Conservation (phyloP, 2,797 vertebrate species). For the Sebastes matsubarae region DNA sequence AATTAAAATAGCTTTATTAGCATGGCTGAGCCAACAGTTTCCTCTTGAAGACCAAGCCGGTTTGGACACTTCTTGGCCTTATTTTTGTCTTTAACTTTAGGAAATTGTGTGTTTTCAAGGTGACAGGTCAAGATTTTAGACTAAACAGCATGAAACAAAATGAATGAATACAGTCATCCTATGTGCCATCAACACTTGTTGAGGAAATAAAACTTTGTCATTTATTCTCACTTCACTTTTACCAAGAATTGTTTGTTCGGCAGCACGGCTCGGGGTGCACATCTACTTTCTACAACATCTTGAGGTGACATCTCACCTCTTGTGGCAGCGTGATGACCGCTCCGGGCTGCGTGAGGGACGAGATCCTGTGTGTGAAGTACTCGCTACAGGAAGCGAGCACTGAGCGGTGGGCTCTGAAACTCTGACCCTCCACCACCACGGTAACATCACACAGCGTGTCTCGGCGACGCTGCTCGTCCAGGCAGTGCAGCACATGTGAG, state of each 20-base stretch:
- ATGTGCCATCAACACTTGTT: background rate
- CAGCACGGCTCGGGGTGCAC: background rate
- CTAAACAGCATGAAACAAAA: background rate
- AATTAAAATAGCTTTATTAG: background rate
- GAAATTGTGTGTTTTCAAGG: background rate
- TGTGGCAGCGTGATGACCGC: constrained; percentile 87
- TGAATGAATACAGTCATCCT: background rate
- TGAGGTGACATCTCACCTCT: constrained; percentile 84
- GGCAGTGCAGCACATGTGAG: constrained; percentile 85
- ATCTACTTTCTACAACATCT: background rate
- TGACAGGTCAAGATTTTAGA: background rate
- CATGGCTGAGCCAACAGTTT: no score
- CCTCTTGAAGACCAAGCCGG: background rate
- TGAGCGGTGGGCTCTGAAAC: constrained; percentile 90
- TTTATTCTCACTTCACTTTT: constrained; percentile 34
- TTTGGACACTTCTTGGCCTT: background rate
- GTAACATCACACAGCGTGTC: constrained; percentile 92
- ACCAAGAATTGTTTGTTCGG: background rate
- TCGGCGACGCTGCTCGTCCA: constrained; percentile 91
- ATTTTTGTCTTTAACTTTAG: background rate
- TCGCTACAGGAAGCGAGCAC: constrained; percentile 94
- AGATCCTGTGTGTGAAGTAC: constrained; percentile 88
- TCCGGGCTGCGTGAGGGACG: constrained; percentile 75
- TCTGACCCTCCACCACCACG: constrained; percentile 87
- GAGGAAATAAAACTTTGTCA: constrained; percentile 7